phyloP scores from a whole-genome alignment of 2,113 vertebrate genomes.

The Podiceps cristatus region DNA sequence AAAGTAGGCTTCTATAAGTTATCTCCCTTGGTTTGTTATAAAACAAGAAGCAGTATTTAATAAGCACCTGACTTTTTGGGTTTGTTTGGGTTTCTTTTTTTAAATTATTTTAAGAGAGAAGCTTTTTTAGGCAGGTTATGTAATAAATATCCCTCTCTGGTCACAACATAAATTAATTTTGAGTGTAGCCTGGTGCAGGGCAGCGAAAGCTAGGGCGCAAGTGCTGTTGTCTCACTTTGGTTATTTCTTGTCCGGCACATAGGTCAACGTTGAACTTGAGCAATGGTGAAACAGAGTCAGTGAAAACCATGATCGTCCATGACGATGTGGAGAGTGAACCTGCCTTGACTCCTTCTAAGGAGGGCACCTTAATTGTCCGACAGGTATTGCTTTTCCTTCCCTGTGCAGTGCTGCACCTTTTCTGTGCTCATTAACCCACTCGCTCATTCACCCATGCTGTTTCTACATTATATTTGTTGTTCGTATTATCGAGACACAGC shows the following conservation, averaged over 20 bases:
- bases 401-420: slow-evolving; percentile 39
- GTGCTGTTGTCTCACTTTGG: background rate
- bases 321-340: slow-evolving; percentile 93
- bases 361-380: slow-evolving; percentile 95
- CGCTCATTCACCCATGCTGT: slow-evolving; percentile 82
- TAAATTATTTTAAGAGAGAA: background rate
- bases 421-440: slow-evolving; percentile 79
- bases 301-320: slow-evolving; percentile 96
- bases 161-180: background rate
- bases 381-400: slow-evolving; percentile 84
- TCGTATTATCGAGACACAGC: slow-evolving; percentile 62
- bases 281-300: slow-evolving; percentile 95
- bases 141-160: background rate
- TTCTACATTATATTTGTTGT: slow-evolving; percentile 78
- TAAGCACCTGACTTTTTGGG: background rate
- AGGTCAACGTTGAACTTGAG: slow-evolving; percentile 90
- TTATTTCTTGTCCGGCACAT: slow-evolving; percentile 22
- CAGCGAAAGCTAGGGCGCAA: background rate
- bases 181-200: background rate
- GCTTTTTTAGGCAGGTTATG: background rate
- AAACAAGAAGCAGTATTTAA: background rate
- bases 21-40: background rate
- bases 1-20: background rate
- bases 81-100: too few species aligned
- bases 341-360: slow-evolving; percentile 93